Conservation (phyloP, 2,797 vertebrate species). For the Anas bahamensis region DNA sequence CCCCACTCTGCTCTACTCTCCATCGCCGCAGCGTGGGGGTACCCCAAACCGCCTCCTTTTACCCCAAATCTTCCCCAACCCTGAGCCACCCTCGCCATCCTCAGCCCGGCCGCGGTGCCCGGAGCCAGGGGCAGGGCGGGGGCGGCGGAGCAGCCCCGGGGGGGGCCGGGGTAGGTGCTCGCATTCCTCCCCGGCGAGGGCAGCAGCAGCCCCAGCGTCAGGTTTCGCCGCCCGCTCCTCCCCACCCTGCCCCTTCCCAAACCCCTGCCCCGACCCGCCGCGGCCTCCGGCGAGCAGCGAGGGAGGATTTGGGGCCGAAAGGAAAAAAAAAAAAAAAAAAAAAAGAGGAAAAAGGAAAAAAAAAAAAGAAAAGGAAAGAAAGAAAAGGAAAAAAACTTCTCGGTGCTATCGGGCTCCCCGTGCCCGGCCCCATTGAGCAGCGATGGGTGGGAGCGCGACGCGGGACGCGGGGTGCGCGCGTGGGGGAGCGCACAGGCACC, state of each 20-base stretch:
- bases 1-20: background rate
- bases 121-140: background rate
- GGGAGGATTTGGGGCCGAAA: background rate
- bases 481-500: background rate
- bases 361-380: no score
- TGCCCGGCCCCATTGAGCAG: background rate
- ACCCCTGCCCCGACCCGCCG: background rate
- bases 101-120: no score
- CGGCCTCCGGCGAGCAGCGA: background rate
- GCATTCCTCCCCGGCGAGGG: conserved; percentile 39
- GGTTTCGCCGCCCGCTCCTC: conserved; percentile 4
- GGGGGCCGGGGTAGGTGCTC: conserved; percentile 4
- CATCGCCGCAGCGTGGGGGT: no score
- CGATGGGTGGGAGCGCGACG: background rate
- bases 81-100: no score
- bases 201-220: conserved; percentile 12
- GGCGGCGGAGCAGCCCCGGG: background rate
- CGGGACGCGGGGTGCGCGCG: background rate
- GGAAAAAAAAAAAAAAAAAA: no score
- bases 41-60: background rate
- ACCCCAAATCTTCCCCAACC: background rate
- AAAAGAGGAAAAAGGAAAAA: no score
- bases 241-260: background rate
- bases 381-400: background rate
- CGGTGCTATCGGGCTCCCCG: background rate